Evolutionary conservation across 2,113 vertebrate species (phyloP), one percentile per base, ranked within the genome.

Genomic region (Columba janthina): DNA sequence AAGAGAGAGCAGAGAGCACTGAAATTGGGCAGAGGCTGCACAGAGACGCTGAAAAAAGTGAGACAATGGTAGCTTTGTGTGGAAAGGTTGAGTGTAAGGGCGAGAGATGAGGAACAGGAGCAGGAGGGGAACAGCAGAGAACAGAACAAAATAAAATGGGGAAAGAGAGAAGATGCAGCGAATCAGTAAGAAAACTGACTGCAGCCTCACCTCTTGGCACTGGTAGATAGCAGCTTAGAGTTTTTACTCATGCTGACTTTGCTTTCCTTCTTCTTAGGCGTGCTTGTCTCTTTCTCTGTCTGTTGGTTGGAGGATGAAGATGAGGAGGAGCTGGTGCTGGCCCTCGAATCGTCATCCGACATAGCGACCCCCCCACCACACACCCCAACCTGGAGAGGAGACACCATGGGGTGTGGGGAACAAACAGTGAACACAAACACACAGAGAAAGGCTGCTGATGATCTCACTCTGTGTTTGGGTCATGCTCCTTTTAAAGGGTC

Each of bases 261-360:
- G 98, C 98, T 99, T 88, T 99, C 99, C 97, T 98, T 98, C 98
- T 99, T 99, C 98, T 98, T 99, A 94, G 98, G 98, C 70, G 98
- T 98, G 97, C 92, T 98, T 90, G 97, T 98, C 96, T 98, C 98
- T 77, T 98, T 97, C 91, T 99, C 98, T 85, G 98, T 98, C 93
- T 98, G 98, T 96, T 98, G 98, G 96, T 97, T 98, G 96, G 98
- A 99, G 76, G 99, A 99, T 88, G 99, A 98, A 86, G 98, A 98
- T 91, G 98, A 99, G 36, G 99, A 99, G 98, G 99, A 99, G 98
- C 98, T 99, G 98, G 98, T 99, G 98, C 99, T 99, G 98, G 99
- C 99, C 98, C 99, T 99, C 85, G 99, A 99, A 99, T 99, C 99
- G 98, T 99, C 99, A 99, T 99, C 99, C 98, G 99, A 99, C 99